Conservation (phyloP, 2,797 vertebrate genomes). For the Cichlasoma orientale region DNA sequence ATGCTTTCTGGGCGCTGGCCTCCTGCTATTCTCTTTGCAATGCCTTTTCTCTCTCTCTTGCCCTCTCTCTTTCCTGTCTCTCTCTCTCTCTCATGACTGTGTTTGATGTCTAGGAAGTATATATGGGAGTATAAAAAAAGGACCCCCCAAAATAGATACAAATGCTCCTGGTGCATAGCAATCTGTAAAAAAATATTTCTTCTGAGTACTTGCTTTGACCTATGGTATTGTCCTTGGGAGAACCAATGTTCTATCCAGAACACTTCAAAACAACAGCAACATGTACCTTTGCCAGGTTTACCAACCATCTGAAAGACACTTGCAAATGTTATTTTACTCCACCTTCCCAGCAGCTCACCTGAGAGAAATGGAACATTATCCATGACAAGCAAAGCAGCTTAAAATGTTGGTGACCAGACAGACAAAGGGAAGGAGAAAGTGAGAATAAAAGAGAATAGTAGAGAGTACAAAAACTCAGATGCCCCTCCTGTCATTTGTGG, state of each 20-base stretch:
- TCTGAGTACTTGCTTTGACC: background rate
- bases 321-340: background rate
- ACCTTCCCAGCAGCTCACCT: slow-evolving; percentile 19
- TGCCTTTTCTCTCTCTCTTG: slow-evolving; percentile 20
- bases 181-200: background rate
- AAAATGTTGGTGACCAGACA: slow-evolving; percentile 18
- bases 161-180: background rate
- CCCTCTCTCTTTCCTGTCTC: slow-evolving; percentile 20
- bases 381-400: background rate
- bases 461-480: slow-evolving; percentile 30
- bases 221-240: background rate
- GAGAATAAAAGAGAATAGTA: slow-evolving; percentile 10
- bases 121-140: background rate
- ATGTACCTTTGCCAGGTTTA: background rate
- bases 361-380: slow-evolving; percentile 8
- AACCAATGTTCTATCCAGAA: background rate
- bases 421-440: background rate
- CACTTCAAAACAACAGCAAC: background rate
- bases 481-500: slow-evolving; percentile 54
- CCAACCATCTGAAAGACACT: background rate
- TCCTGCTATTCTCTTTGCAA: slow-evolving; percentile 38
- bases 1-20: slow-evolving; percentile 50
- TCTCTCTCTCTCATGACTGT: slow-evolving; percentile 7
- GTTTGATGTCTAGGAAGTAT: slow-evolving; percentile 58
- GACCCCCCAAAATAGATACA: slow-evolving; percentile 2